Conservation (phyloP, 1,140 invertebrate species). For the Mya arenaria region DNA sequence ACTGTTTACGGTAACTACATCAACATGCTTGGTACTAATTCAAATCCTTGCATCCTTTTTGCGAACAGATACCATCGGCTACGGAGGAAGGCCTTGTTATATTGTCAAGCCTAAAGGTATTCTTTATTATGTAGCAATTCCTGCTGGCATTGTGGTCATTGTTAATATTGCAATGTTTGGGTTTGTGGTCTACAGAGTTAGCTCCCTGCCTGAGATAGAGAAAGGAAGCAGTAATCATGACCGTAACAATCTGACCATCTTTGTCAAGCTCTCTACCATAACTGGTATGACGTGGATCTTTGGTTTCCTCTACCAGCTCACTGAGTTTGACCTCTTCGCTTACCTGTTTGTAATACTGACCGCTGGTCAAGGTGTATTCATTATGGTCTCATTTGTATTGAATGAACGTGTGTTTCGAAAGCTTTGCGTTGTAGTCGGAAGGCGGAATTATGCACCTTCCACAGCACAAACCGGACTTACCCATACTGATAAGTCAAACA, state of each 20-base stretch:
- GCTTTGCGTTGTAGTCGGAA: too few species aligned
- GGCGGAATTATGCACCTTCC: too few species aligned
- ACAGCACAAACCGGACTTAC: too few species aligned
- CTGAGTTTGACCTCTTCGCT: neutral
- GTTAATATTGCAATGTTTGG: constrained; percentile 4
- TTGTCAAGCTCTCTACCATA: constrained; percentile 22
- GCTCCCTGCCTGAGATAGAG: neutral
- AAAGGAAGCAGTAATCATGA: neutral
- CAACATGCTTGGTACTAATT: constrained; percentile 1
- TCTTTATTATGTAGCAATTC: neutral
- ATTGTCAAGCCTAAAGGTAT: neutral
- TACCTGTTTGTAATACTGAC: constrained; percentile 21
- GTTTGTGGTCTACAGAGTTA: neutral
- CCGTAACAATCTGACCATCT: constrained; percentile 22
- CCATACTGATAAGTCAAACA: too few species aligned
- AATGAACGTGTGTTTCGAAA: constrained; percentile 12
- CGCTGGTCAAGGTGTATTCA: constrained; percentile 35
- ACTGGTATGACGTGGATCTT: constrained; percentile 36
- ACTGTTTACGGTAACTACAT: neutral
- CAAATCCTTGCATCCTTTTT: neutral
- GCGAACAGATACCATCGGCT: neutral
- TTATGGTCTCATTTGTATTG: constrained; percentile 28
- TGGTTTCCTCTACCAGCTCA: constrained; percentile 26
- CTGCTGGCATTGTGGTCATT: constrained; percentile 6
- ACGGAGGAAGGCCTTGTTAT: constrained; percentile 26